phyloP scores from a whole-genome alignment of 2,797 vertebrate genomes.

The Thaleichthys pacificus region DNA sequence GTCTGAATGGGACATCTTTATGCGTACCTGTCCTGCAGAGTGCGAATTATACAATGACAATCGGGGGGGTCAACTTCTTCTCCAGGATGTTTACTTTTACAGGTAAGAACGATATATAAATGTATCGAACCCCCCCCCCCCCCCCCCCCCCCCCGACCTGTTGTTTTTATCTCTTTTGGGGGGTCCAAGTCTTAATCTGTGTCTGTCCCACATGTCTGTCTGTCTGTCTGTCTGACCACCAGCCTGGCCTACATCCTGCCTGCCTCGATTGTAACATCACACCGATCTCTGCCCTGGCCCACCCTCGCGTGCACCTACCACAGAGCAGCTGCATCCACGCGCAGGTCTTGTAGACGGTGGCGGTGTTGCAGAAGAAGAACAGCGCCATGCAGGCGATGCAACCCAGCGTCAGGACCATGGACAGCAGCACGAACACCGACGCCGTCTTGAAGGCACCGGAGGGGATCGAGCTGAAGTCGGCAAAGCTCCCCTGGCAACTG shows the following conservation, averaged over 20 bases:
- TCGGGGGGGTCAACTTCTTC: too few species aligned
- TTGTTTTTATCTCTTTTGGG: too few species aligned
- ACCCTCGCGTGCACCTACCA: constrained; percentile 50
- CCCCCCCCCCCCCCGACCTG: too few species aligned
- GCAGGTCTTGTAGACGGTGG: constrained; percentile 98
- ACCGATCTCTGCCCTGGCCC: too few species aligned
- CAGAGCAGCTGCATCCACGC: constrained; percentile 96
- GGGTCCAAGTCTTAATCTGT: too few species aligned
- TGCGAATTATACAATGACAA: too few species aligned
- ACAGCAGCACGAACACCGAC: constrained; percentile 93
- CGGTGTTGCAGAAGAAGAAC: constrained; percentile 99
- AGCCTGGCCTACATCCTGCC: constrained; percentile 45
- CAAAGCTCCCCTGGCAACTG: constrained; percentile 90
- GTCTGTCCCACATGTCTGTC: too few species aligned
- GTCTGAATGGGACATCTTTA: neutral
- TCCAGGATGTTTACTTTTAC: too few species aligned
- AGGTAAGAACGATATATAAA: too few species aligned
- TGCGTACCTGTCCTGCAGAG: neutral
- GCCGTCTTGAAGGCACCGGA: constrained; percentile 94
- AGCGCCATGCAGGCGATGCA: constrained; percentile 96
- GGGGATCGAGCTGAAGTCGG: constrained; percentile 93
- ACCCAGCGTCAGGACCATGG: constrained; percentile 94
- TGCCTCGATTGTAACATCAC: too few species aligned
- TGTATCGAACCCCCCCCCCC: too few species aligned
- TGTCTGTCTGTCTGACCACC: constrained; percentile 6